These are phyloP conservation scores for Heliconius hortense DNA, from an alignment of 2,888 invertebrate species.

Conservation along the genomic window DNA sequence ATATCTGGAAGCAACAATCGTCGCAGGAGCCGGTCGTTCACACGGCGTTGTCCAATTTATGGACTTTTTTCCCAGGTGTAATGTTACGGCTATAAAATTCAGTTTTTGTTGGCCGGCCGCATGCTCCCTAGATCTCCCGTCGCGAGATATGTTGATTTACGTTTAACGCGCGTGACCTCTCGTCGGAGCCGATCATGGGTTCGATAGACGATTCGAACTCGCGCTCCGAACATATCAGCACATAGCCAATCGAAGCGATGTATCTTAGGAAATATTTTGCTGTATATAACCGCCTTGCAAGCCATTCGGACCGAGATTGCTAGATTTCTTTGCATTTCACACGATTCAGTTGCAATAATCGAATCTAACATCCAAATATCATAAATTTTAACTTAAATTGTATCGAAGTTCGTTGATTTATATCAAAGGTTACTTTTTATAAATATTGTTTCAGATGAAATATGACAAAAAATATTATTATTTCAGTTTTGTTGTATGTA, in stretches of 20 bases:
- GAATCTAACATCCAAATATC: slow-evolving; percentile 47
- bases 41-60: slow-evolving; percentile 74
- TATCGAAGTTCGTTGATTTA: slow-evolving; percentile 38
- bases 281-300: slow-evolving; percentile 56
- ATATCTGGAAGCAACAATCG: slow-evolving; percentile 48
- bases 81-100: slow-evolving; percentile 78
- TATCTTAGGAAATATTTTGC: slow-evolving; percentile 79
- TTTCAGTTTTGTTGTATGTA: neutral
- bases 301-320: slow-evolving; percentile 67
- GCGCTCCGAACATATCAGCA: slow-evolving; percentile 73
- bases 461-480: neutral
- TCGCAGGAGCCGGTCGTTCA: slow-evolving; percentile 62
- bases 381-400: slow-evolving; percentile 45
- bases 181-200: slow-evolving; percentile 77
- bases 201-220: slow-evolving; percentile 79
- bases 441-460: slow-evolving; percentile 16
- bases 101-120: slow-evolving; percentile 77
- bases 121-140: slow-evolving; percentile 79
- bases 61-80: slow-evolving; percentile 75
- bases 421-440: slow-evolving; percentile 30
- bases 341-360: slow-evolving; percentile 55
- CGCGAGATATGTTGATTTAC: slow-evolving; percentile 82
- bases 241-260: slow-evolving; percentile 78
- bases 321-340: slow-evolving; percentile 74
- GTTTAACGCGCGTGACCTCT: slow-evolving; percentile 81